A percentile compares a stretch with the other conserved stretches of the same genome.
These are phyloP conservation scores for Sclerodermus sp. DNA, from an alignment of 2,888 invertebrate genomes.

Conservation along the genomic window DNA sequence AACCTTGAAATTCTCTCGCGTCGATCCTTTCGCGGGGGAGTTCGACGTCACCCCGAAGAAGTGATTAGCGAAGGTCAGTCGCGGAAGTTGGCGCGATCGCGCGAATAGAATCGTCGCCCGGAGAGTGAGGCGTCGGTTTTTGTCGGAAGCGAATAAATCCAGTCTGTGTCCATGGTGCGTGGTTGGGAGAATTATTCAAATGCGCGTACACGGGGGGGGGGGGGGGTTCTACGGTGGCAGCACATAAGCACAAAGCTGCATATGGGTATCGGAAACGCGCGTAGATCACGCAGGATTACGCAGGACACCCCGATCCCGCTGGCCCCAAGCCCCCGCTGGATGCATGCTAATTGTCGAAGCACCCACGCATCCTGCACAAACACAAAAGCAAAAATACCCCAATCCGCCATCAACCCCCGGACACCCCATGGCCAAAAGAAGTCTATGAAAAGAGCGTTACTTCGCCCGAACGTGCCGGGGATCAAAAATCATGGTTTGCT, in stretches of 20 bases:
- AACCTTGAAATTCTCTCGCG: too few relatives aligned
- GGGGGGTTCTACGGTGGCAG: constrained; percentile 12
- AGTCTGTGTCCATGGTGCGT: too few relatives aligned
- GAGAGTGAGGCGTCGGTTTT: too few relatives aligned
- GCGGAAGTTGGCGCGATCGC: too few relatives aligned
- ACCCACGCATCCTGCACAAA: constrained; percentile 12
- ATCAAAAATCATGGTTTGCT: constrained; percentile 22
- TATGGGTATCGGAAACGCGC: constrained; percentile 37
- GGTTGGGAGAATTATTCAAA: too few relatives aligned
- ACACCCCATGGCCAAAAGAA: constrained; percentile 7
- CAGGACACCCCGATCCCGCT: constrained; percentile 22
- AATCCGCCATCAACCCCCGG: too few relatives aligned
- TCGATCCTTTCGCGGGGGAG: too few relatives aligned
- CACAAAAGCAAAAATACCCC: not conserved
- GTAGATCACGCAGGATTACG: constrained; percentile 45
- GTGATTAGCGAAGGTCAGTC: too few relatives aligned
- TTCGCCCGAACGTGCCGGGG: constrained; percentile 21
- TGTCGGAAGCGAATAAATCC: too few relatives aligned
- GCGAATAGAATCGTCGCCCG: too few relatives aligned
- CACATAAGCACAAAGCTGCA: constrained; percentile 27
- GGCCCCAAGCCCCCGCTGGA: constrained; percentile 31
- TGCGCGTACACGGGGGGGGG: constrained; percentile 12
- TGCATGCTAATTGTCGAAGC: constrained; percentile 46
- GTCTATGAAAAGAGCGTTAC: constrained; percentile 18
- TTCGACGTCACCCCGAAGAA: too few relatives aligned